Base-by-base conservation (phyloP, 2,113 vertebrate genomes). In the Cettia cetti region DNA sequence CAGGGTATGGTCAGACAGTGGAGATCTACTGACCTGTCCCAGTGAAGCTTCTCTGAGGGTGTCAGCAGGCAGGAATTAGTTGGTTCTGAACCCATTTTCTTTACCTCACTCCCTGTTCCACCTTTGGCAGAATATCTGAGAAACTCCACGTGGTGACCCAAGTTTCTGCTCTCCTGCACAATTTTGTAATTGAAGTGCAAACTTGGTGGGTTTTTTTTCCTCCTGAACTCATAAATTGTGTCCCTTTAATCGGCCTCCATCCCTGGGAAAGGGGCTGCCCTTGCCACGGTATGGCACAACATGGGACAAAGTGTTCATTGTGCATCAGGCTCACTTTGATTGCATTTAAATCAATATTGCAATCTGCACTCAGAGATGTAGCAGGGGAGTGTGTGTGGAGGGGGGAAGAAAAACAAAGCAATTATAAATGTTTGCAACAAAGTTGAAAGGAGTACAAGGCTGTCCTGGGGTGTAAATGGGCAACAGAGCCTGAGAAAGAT, bases 261-360 rank as follows among this genome's bases (percentile, higher is more conserved):
- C 18, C 5, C 52, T 69, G 44, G 50, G 75, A 80, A 91, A 5
- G 69, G n/a, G 52, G n/a, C 71, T 94, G 82, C 75, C 44, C 88
- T 83, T 75, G 89, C 92, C 80, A 39, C 11, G 0, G 56, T 28
- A 11, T 60, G 49, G 70, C 82, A 84, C 60, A 24, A 6, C 1
- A 2, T 53, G 82, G 77, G 66, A 95, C 88, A 92, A 84, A 87
- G 66, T 33, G 24, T 61, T 84, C 39, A 11, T 79, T 95, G 92
- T 92, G 4, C 1, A 1, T 30, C 66, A 50, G 44, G 47, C 69
- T 90, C 0, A 0, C 69, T 92, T 93, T 71, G 93, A 70, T 93
- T 86, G 50, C 61, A 11, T 86, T 91, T 49, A 84, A 82, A 85
- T 94, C 94, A 90, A 60, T 91, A 72, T 47, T 63, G 52, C 74